A percentile compares a stretch with the other conserved stretches of the same genome.
Evolutionary conservation across 2,888 invertebrate genomes (phyloP).

Genomic region (Pachliopta kotzebuea): DNA sequence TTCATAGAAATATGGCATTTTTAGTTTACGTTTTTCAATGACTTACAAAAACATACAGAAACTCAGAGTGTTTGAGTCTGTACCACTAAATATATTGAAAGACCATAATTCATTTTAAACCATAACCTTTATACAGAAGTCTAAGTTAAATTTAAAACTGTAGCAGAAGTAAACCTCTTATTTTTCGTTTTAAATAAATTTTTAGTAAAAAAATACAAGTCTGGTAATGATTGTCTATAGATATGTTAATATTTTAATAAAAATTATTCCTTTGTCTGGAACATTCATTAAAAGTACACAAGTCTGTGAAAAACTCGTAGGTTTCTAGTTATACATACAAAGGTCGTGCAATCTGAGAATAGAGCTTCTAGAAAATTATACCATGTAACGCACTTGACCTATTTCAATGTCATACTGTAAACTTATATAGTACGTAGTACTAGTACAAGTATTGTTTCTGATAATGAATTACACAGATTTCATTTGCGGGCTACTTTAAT

Average conservation of each 20-base stretch:
- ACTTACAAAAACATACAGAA: too few relatives aligned
- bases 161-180: background rate
- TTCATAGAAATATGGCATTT: too few relatives aligned
- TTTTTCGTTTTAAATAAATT: background rate
- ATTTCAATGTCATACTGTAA: background rate
- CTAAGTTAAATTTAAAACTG: too few relatives aligned
- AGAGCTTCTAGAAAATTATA: constrained; percentile 4
- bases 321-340: background rate
- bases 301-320: background rate
- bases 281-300: background rate
- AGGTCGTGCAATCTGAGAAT: constrained; percentile 2
- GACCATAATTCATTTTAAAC: too few relatives aligned
- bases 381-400: constrained; percentile 9
- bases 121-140: too few relatives aligned
- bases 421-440: background rate
- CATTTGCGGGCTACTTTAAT: background rate
- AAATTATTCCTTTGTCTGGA: background rate
- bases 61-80: too few relatives aligned
- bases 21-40: too few relatives aligned
- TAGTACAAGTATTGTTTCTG: background rate
- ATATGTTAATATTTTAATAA: constrained; percentile 1
- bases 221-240: background rate
- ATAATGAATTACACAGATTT: background rate
- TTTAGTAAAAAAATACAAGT: background rate
- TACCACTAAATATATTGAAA: too few relatives aligned